These are phyloP conservation scores for Brachionus rotundiformis DNA, from an alignment of 1,140 invertebrate genomes.

Conservation along the genomic window DNA sequence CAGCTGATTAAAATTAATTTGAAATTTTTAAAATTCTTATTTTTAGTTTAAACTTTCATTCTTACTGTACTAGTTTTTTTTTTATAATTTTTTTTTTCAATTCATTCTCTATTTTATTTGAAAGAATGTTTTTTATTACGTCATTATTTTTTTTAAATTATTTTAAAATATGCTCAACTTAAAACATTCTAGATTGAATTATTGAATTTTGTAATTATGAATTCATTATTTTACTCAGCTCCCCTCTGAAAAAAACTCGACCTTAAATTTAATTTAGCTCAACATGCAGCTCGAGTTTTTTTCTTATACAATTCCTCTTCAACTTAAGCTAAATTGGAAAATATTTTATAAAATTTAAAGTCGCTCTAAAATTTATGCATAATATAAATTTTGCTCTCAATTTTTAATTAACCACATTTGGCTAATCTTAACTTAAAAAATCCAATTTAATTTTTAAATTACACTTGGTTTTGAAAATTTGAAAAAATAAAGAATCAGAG, in stretches of 20 bases:
- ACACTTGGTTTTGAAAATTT: no score
- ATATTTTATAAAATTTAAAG: not conserved
- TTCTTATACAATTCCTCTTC: not conserved
- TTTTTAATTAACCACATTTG: not conserved
- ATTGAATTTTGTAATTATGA: conserved; percentile 8
- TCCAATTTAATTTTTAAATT: no score
- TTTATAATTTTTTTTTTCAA: no score
- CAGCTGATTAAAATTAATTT: not conserved
- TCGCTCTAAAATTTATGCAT: not conserved
- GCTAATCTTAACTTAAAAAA: not conserved
- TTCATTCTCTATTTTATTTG: not conserved
- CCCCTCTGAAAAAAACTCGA: conserved; percentile 5
- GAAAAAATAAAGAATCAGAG: no score
- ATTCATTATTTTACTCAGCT: not conserved
- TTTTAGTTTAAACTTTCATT: conserved; percentile 1
- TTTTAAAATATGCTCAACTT: not conserved
- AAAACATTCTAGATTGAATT: not conserved
- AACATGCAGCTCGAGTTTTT: not conserved
- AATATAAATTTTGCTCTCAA: not conserved
- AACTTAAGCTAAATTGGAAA: not conserved
- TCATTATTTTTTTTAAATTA: not conserved
- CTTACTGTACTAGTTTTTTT: not conserved
- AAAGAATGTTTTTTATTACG: conserved; percentile 6
- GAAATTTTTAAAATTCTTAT: conserved; percentile 2
- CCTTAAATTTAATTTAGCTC: not conserved